A percentile compares a stretch with the other conserved stretches of the same genome.
These are phyloP conservation scores for Chromobotia macracanthus DNA, from an alignment of 2,797 vertebrate genomes.

Conservation along the genomic window DNA sequence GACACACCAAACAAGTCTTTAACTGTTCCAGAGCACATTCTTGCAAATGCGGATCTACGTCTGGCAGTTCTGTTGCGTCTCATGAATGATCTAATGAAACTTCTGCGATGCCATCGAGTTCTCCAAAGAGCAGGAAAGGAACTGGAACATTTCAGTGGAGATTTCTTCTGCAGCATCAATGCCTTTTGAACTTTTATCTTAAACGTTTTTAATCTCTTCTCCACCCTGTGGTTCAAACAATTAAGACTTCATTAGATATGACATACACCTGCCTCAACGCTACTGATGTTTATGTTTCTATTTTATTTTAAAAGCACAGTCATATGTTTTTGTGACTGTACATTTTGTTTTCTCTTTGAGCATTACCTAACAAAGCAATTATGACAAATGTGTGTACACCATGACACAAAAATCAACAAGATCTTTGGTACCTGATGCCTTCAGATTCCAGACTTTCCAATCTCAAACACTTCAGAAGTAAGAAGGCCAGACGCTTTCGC, in stretches of 20 bases:
- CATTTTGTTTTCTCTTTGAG: too few species aligned
- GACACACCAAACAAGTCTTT: slow-evolving; percentile 26
- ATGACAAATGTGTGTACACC: not conserved
- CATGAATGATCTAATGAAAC: slow-evolving; percentile 40
- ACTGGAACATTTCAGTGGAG: slow-evolving; percentile 31
- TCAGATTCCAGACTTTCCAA: slow-evolving; percentile 68
- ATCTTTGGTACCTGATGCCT: slow-evolving; percentile 69
- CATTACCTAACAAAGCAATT: not conserved
- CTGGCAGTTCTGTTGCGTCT: slow-evolving; percentile 8
- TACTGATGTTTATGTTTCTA: too few species aligned
- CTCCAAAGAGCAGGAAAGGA: slow-evolving; percentile 12
- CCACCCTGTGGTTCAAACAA: slow-evolving; percentile 60
- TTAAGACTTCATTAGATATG: slow-evolving; percentile 2
- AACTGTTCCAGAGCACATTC: not conserved
- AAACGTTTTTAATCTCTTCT: slow-evolving; percentile 66
- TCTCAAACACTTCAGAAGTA: slow-evolving; percentile 68
- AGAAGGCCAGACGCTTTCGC: slow-evolving; percentile 63
- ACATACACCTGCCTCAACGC: not conserved
- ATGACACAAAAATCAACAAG: not conserved
- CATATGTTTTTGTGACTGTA: not conserved
- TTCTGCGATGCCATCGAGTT: slow-evolving; percentile 23
- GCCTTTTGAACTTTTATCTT: slow-evolving; percentile 58
- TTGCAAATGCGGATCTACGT: slow-evolving; percentile 10
- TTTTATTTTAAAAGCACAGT: not conserved
- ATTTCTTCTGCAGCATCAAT: slow-evolving; percentile 44